Evolutionary conservation across 2,888 invertebrate species (phyloP).

Genomic region (Chelonus formosanus): DNA sequence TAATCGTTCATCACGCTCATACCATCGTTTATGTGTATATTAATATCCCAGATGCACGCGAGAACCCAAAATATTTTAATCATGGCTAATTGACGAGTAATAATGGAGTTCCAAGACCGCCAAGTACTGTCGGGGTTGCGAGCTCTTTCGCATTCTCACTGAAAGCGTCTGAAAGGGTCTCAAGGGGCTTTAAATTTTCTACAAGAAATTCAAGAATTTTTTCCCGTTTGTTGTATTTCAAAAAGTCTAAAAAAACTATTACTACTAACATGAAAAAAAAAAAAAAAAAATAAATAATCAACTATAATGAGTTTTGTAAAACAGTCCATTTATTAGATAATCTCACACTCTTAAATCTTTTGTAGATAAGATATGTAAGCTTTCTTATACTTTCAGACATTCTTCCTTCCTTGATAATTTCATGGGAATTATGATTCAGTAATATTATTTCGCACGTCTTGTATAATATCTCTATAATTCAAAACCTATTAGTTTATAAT

Average conservation of each 20-base stretch:
- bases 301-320: no score
- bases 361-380: slow-evolving; percentile 58
- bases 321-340: no score
- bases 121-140: slow-evolving; percentile 19
- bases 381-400: slow-evolving; percentile 59
- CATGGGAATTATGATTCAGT: slow-evolving; percentile 59
- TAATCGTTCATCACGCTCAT: slow-evolving; percentile 54
- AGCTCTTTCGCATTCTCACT: slow-evolving; percentile 33
- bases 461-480: slow-evolving; percentile 65
- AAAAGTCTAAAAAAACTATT: no score
- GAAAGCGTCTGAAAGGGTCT: slow-evolving; percentile 49
- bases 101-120: slow-evolving; percentile 61
- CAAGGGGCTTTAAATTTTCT: no score
- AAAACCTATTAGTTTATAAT: slow-evolving; percentile 62
- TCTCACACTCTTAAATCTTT: slow-evolving; percentile 48
- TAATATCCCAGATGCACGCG: slow-evolving; percentile 63
- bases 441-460: slow-evolving; percentile 44
- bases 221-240: no score
- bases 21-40: slow-evolving; percentile 47
- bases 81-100: slow-evolving; percentile 65
- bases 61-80: slow-evolving; percentile 65
- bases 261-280: no score
- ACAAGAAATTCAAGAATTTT: no score
- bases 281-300: no score
- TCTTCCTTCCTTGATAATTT: slow-evolving; percentile 61